Base-by-base conservation (phyloP, 2,797 vertebrate genomes). In the Galaxias olidus region DNA sequence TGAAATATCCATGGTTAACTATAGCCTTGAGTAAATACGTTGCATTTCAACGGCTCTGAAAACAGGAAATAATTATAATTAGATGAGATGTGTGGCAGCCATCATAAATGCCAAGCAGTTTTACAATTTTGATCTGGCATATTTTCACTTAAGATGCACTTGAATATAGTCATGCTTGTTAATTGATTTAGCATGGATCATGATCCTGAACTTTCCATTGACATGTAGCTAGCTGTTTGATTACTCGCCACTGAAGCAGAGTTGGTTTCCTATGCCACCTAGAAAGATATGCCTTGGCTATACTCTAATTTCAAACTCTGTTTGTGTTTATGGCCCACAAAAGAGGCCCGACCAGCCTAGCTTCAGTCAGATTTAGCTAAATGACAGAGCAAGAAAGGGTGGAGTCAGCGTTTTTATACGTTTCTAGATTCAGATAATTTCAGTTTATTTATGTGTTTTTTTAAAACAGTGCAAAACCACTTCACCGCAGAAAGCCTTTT, bases 311-410 rank as follows among this genome's bases (percentile, higher is more conserved):
- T 82, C 52, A 61, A 85, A 84, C 74, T 77, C 67, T 87, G 70
- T 79, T 72, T 73, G 70, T 84, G 76, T 79, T 81, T 71, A 65
- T 76, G 79, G 68, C 72, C 77, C 80, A 73, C 79, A 82, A 73
- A 73, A 54, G 68, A 89, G 76, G 61, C 59, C 73, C 11, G 63
- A 72, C 69, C 65, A 54, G 74, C 63, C 74, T 79, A 78, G 77
- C 68, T 80, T 77, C 59, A 76, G 74, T 84, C 77, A 67, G 74
- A 81, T 87, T 88, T 82, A 87, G 81, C 81, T 82, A 91, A 92
- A 92, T 90, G 80, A 91, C 84, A 92, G 87, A 91, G 85, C 78
- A 80, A 82, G 9, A 60, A 69, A 79, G 87, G 89, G 89, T 88
- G 89, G 88, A 86, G 88, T 82, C 78, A 69, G 73, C 61, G 75